phyloP scores from a whole-genome alignment of 2,888 invertebrate genomes.

The Coecobrya sp. region DNA sequence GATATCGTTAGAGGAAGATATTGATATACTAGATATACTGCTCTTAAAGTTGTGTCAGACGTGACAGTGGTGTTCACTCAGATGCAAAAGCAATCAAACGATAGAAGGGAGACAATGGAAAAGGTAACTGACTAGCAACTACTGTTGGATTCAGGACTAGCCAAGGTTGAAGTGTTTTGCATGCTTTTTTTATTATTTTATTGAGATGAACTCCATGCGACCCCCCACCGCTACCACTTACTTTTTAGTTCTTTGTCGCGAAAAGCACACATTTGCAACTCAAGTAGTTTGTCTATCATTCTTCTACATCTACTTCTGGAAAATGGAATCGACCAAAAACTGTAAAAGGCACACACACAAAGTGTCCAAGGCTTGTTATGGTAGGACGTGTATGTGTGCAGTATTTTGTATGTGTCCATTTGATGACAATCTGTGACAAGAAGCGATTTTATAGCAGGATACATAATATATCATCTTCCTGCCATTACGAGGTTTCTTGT shows the following conservation, averaged over 20 bases:
- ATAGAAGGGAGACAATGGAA: not conserved
- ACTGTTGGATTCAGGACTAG: not conserved
- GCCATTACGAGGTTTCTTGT: not conserved
- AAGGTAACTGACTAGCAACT: not conserved
- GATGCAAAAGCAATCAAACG: constrained; percentile 30
- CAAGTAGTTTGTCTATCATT: no score
- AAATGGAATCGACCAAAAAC: not conserved
- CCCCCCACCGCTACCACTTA: not conserved
- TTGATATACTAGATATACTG: not conserved
- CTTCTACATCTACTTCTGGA: no score
- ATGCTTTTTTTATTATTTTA: not conserved
- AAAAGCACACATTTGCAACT: no score
- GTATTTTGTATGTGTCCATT: not conserved
- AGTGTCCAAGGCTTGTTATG: no score
- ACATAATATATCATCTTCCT: not conserved
- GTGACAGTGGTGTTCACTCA: constrained; percentile 20
- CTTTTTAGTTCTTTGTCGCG: no score
- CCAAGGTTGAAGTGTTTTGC: not conserved
- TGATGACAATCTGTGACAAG: constrained; percentile 23
- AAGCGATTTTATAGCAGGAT: not conserved
- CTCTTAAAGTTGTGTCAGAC: not conserved
- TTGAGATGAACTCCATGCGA: no score
- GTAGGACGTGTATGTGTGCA: not conserved
- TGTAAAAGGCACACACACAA: not conserved
- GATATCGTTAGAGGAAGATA: no score